These are phyloP conservation scores for Stichodactyla mertensii DNA, from an alignment of 64 coral and sea anemone genomes.

Conservation along the genomic window DNA sequence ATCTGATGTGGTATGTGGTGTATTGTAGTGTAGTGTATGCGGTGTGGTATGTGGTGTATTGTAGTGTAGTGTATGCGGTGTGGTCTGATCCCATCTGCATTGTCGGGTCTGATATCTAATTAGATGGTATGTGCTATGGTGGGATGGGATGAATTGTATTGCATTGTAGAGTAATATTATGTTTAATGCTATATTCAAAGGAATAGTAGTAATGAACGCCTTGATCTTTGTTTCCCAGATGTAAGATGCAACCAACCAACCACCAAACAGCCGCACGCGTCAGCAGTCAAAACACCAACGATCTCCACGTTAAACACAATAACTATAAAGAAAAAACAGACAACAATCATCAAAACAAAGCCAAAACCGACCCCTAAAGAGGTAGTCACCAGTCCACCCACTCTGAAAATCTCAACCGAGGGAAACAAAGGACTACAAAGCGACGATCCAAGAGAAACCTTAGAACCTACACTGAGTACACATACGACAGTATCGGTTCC, in stretches of 20 bases:
- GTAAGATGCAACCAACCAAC: slow-evolving; percentile 6
- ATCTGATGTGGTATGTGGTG: not conserved
- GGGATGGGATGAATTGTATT: no score
- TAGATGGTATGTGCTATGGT: no score
- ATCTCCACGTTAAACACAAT: not conserved
- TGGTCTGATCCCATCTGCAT: no score
- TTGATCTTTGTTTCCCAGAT: not conserved
- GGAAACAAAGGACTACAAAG: not conserved
- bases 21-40: no score
- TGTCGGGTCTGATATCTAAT: no score
- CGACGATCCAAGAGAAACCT: slow-evolving; percentile 17
- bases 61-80: no score
- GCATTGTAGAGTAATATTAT: no score
- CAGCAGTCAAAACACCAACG: not conserved
- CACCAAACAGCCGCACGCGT: not conserved
- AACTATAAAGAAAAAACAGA: not conserved
- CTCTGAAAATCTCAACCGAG: not conserved
- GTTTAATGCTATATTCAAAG: no score
- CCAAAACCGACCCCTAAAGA: not conserved
- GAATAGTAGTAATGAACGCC: no score
- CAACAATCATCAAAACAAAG: not conserved
- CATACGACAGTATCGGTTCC: not conserved
- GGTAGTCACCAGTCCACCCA: not conserved
- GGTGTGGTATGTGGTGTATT: not conserved
- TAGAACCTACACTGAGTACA: not conserved